Conservation (phyloP, 2,888 invertebrate species). For the Atethmia centrago region DNA sequence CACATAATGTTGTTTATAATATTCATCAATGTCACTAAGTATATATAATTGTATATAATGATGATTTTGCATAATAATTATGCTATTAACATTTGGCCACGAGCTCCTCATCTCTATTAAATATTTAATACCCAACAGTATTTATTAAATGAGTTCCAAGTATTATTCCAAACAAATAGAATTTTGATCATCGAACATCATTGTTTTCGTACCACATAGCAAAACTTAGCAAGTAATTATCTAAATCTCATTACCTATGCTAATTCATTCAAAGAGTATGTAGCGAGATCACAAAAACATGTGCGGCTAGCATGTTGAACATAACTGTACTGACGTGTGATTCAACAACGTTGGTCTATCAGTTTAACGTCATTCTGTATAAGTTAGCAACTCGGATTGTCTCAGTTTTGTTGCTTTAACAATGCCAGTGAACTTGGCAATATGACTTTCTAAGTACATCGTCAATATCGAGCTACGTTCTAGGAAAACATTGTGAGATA, state of each 20-base stretch:
- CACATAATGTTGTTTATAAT: too few species aligned
- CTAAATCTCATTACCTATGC: slow-evolving; percentile 11
- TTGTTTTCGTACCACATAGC: background rate
- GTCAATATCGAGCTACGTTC: too few species aligned
- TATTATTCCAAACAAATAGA: background rate
- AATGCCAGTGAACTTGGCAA: slow-evolving; percentile 23
- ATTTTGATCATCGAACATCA: background rate
- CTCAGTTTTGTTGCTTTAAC: slow-evolving; percentile 14
- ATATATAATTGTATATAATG: too few species aligned
- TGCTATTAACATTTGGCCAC: too few species aligned
- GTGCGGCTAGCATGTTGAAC: slow-evolving; percentile 30
- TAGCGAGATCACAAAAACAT: slow-evolving; percentile 45
- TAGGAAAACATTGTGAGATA: too few species aligned
- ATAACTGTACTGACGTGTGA: slow-evolving; percentile 37
- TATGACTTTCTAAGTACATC: background rate
- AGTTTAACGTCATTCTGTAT: slow-evolving; percentile 29
- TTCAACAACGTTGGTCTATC: slow-evolving; percentile 31
- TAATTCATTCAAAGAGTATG: slow-evolving; percentile 35
- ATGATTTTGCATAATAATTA: too few species aligned
- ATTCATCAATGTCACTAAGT: too few species aligned
- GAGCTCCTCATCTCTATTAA: too few species aligned
- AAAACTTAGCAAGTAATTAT: slow-evolving; percentile 13
- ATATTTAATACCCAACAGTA: too few species aligned
- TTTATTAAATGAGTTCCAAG: too few species aligned
- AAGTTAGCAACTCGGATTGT: slow-evolving; percentile 37